Base-by-base conservation (phyloP, 1,140 invertebrate species). In the Teleogryllus occipitalis region DNA sequence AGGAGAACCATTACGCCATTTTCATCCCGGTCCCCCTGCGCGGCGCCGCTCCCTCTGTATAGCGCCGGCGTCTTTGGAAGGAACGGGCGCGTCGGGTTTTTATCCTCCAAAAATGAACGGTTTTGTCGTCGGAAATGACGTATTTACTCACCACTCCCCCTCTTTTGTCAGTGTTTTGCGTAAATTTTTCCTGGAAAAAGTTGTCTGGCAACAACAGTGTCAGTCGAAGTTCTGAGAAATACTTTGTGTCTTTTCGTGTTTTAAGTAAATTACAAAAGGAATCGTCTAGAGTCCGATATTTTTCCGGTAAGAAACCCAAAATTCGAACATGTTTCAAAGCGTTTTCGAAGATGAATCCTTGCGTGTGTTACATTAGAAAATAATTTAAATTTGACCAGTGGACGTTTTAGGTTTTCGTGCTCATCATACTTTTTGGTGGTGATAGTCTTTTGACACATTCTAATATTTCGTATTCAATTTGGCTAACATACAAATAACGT, bases 61-160 rank as follows among this genome's bases (percentile, higher is more conserved):
- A 14, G 27, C 54, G 54, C 54, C 54, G 10, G 10, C 54, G 54
- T 65, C 54, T 65, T 14, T 14, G 54, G 5, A 39, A 65, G 18
- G 54, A 65, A 18, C 54, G 54, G 18, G 27, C 27, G 27, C 27
- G 27, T 39, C 27, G 54, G 54, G 54, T 65, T 65, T 3, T 18
- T 65, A 65, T 65, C 54, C 18, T 7, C 18, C 10, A 65, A 65
- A 65, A 65, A 65, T 65, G 54, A 14, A 65, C 54, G 54, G 54
- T 65, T 65, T 65, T 65, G 54, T 65, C 54, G 54, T 65, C 54
- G 54, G 54, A 65, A 65, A 65, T 65, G 54, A 65, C 54, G 54
- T 18, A 65, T 65, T 65, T 65, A 65, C 54, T 65, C 54, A 18
- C 18, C 54, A 18, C 10, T 18, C 27, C 10, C 15, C 18, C 18